Evolutionary conservation across 2,888 invertebrate genomes (phyloP), one percentile per base, ranked within the genome.

Genomic region (Drosophila villosipedis): DNA sequence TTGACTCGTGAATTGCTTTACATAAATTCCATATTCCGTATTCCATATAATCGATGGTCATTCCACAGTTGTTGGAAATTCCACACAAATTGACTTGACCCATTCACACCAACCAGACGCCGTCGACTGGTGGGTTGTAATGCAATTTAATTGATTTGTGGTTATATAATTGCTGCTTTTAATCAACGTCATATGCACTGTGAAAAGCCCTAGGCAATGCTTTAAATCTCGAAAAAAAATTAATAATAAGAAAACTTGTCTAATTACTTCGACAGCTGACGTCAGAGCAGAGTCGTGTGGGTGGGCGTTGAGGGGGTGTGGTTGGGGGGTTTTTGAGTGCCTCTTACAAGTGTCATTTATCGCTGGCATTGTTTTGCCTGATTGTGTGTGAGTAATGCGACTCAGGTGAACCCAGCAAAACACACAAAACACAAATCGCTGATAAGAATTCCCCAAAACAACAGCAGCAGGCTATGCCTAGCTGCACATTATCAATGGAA

Each of bases 401-500:
- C 19, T 19, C 63, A 78, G 80, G 75, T 70, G 69, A 58, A 69
- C 39, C 28, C 54, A 30, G 3, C 9, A 47, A 4, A 33, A 12
- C 12, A 58, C 61, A 47, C 33, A 33, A 12, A 33, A 58, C 69
- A 55, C 25, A 30, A 35, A 67, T 63, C 50, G 41, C 63, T 75
- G 80, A 80, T 78, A 75, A 78, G 31, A 55, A 61, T 25, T 9
- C 47, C 25, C 25, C 14, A 35, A 35, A 35, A 16, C 16, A 16
- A 35, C 16, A 35, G 14, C 35, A 35, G 14, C 35, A 5, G 14
- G 35, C 16, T 25, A 47, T 47, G 47, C 16, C 61, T 47, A 62
- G 60, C 28, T 66, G 65, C 39, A 58, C 70, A 80, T 78, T 80
- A 78, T 78, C 80, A 80, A 78, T 80, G 78, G 78, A 78, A 78